Evolutionary conservation across 2,797 vertebrate genomes (phyloP).

Genomic region (Anas bahamensis): DNA sequence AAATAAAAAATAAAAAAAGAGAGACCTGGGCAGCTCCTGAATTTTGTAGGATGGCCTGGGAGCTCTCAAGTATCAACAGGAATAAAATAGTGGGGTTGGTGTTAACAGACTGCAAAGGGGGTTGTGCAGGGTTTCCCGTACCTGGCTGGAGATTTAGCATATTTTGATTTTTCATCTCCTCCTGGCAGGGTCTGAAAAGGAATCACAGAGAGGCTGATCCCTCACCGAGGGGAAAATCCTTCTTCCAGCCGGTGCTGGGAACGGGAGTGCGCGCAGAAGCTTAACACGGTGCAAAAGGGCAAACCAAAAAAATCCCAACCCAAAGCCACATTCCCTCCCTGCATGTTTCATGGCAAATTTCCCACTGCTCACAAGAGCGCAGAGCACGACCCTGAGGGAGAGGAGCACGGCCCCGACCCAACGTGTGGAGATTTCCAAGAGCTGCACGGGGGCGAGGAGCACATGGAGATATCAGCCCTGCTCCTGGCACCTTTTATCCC

Average conservation of each 20-base stretch:
- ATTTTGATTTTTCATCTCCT: background rate
- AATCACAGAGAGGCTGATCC: background rate
- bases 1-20: background rate
- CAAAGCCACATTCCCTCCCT: rapidly evolving
- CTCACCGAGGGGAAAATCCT: background rate
- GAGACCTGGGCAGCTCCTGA: background rate
- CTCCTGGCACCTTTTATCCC: background rate
- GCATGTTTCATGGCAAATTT: background rate
- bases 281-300: background rate
- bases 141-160: background rate
- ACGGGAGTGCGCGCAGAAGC: background rate
- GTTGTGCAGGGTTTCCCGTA: background rate
- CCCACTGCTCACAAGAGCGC: background rate
- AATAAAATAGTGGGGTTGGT: background rate
- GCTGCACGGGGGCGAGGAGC: background rate
- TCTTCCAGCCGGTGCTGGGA: background rate
- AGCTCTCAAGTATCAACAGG: background rate
- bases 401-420: background rate
- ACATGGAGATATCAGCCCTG: background rate
- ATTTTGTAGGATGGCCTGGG: background rate
- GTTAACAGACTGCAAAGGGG: background rate
- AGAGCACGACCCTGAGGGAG: background rate
- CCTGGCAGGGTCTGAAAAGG: background rate
- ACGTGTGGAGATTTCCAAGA: background rate
- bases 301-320: background rate